Evolutionary conservation across 2,797 vertebrate species (phyloP), one percentile per base, ranked within the genome.

Genomic region (Rachycentron canadum): DNA sequence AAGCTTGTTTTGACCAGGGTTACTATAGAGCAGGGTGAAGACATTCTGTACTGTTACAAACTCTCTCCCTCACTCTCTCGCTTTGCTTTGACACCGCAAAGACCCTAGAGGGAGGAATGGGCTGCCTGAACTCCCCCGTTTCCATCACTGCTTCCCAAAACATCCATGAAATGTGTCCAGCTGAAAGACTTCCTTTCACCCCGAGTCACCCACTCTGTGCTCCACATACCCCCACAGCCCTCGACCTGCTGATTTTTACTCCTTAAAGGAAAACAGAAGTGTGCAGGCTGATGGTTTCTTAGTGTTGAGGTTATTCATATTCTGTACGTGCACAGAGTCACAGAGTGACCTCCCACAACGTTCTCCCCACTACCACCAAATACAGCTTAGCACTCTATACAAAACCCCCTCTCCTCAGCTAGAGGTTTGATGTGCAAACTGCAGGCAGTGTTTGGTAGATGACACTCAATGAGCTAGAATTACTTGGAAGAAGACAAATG

Each of bases 131-230:
- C 82, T 86, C 79, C 88, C 84, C 82, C 3, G n/a, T 85, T 90
- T 88, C 85, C 85, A 88, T 87, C 86, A 75, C 57, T 43, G 73
- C 78, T 84, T 88, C 85, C 85, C 88, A 88, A 91, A 92, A 90
- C 86, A 84, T 88, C 83, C 82, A 79, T 81, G 85, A 92, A 90
- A 86, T 74, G 67, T 32, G 84, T 91, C 82, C 79, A 79, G 76
- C 84, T 94, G 81, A 95, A 94, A 91, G 93, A 84, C 83, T 92
- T 84, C 89, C 91, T 91, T 93, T 92, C 90, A 93, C 82, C 84
- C 80, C 0, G 49, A 81, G 80, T 86, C 79, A 61, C 81, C 79
- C 56, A 1, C 67, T 65, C 66, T 40, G 7, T n/a, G 26, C 71
- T 71, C 55, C 55, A 45, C 66, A 64, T 58, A 58, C 59, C 79